Base-by-base conservation (phyloP, 2,888 invertebrate genomes). In the Oligia latruncula region DNA sequence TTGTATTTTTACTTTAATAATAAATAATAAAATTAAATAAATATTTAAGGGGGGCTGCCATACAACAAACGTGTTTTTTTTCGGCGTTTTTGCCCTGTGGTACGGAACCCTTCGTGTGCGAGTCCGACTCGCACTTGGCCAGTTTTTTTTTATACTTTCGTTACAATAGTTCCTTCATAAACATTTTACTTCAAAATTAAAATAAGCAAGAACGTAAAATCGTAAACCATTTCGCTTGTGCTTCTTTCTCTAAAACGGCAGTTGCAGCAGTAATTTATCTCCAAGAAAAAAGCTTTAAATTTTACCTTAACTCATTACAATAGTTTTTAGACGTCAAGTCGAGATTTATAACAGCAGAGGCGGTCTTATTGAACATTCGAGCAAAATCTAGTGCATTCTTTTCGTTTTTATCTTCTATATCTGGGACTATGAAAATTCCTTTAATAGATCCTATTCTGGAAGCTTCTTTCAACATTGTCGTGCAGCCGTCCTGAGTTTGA, bases 351-450 rank as follows among this genome's bases (percentile, higher is more conserved):
- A 93, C 91, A 55, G 91, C 82, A 80, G 83, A 70, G 15, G 88
- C 87, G n/a, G 85, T 90, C 66, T 92, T 90, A 87, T 93, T 92
- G 81, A 91, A 93, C 80, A 90, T 90, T 55, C 62, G 80, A 49
- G 85, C 84, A 60, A 93, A 91, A 70, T 90, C 86, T 72, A 87
- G 79, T 70, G 88, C 80, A 77, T 89, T 85, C 80, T 80, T 83
- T 60, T 88, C 80, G n/a, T 80, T 85, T 67, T 79, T 75, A 65
- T 76, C 65, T 70, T 82, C 82, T 43, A 88, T 82, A 67, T 88
- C 78, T 74, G 91, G 90, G 11, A 93, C 90, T 77, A 94, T 84
- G 81, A 94, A 94, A 81, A 95, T 91, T 80, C 93, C 94, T 82
- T 90, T 90, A 74, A 95, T 85, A 74, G 90, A 87, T 46, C 94